Base-by-base conservation (phyloP, 2,888 invertebrate genomes). In the Chalcis sispes region DNA sequence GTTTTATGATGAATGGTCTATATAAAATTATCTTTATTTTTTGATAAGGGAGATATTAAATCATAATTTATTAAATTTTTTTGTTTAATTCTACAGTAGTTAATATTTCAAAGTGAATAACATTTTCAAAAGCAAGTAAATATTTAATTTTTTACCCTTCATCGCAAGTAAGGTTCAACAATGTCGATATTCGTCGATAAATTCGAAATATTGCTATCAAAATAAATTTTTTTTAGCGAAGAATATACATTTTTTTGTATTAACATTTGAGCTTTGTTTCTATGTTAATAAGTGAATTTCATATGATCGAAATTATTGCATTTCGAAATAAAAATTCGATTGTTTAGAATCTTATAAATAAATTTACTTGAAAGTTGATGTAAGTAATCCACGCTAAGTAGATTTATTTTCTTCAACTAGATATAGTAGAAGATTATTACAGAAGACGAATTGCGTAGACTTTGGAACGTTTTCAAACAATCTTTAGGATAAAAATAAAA, bases 1-100 rank as follows among this genome's bases (percentile, higher is more conserved):
- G n/a, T n/a, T n/a, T n/a, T n/a, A n/a, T n/a, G n/a, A n/a, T n/a
- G n/a, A n/a, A n/a, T n/a, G n/a, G n/a, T n/a, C n/a, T n/a, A n/a
- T n/a, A n/a, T n/a, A n/a, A n/a, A 54, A 46, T 67, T 74, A 69
- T 74, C 69, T 74, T 36, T 65, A 75, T 73, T 42, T 65, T 52
- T 32, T 64, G 70, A 75, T 75, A 75, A 64, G 56, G 36, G 50
- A 48, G 56, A 27, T 64, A 69, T 75, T 61, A 42, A 69, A 69
- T 48, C 32, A 50, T 67, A 46, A 74, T 54, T 74, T 54, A 67
- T 27, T 3, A 27, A 15, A 23, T 50, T 27, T 42, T 15, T 42
- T 42, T 15, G 32, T 32, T 8, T 32, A 32, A 32, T 5, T 3
- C 32, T 32, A 32, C 3, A 3, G 8, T 32, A 13, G 52, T 29